These are phyloP conservation scores for Drosophila orena DNA, from an alignment of 1,140 invertebrate genomes.

Conservation along the genomic window DNA sequence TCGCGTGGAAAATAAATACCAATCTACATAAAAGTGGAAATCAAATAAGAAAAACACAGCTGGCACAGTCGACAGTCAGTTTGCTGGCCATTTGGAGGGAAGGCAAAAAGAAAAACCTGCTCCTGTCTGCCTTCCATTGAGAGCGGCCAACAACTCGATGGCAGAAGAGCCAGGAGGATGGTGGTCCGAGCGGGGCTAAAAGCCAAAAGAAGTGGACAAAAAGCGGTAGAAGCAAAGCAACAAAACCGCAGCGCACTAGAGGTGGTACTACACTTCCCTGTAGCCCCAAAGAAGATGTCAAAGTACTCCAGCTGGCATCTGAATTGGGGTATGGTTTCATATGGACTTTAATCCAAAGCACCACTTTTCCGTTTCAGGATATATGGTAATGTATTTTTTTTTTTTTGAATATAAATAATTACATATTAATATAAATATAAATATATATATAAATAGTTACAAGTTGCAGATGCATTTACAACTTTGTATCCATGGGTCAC, in stretches of 20 bases:
- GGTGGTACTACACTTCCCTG: conserved; percentile 1
- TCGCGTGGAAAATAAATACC: conserved; percentile 82
- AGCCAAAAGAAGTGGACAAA: conserved; percentile 37
- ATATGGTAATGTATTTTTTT: too few species aligned
- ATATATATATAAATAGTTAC: too few species aligned
- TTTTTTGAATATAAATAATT: too few species aligned
- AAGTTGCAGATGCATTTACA: not conserved
- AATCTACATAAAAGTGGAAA: conserved; percentile 83
- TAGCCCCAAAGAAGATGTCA: too few species aligned
- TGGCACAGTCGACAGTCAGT: conserved; percentile 46
- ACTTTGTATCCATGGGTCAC: not conserved
- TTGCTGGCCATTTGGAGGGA: conserved; percentile 55
- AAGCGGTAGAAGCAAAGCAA: conserved; percentile 40
- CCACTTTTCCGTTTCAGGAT: too few species aligned
- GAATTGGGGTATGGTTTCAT: too few species aligned
- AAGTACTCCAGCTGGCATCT: too few species aligned
- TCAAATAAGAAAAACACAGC: conserved; percentile 75
- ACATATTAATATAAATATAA: too few species aligned
- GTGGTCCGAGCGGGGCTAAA: not conserved
- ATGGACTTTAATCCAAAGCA: too few species aligned
- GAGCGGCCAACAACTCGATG: conserved; percentile 38
- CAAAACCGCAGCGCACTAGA: conserved; percentile 33
- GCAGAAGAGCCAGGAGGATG: conserved; percentile 16
- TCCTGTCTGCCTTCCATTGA: conserved; percentile 62
- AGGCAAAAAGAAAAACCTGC: conserved; percentile 62